Evolutionary conservation across 2,113 vertebrate species (phyloP).

Genomic region (Clupea harengus): DNA sequence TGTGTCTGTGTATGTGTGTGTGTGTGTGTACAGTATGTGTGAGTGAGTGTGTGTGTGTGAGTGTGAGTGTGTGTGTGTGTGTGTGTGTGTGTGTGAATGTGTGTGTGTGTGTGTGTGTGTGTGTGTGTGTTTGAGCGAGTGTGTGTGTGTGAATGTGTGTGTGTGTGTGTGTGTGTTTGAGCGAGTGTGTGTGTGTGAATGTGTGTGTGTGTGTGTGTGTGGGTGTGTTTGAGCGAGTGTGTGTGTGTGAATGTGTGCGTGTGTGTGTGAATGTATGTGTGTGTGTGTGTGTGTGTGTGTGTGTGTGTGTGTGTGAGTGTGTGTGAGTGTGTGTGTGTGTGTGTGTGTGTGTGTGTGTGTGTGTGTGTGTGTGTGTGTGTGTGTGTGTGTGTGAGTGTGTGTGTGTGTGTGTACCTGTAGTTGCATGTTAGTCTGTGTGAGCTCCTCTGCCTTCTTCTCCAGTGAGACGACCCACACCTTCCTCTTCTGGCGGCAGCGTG

Average conservation of each 20-base stretch:
- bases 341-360: background rate
- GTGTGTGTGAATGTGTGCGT: background rate
- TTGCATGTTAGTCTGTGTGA: slow-evolving; percentile 99
- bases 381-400: background rate
- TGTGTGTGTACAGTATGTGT: background rate
- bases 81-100: background rate
- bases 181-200: slow-evolving; percentile 3
- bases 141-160: background rate
- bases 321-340: too few species aligned
- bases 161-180: slow-evolving; percentile 18
- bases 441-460: slow-evolving; percentile 99
- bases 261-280: background rate
- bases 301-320: too few species aligned
- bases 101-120: background rate
- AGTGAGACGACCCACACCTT: slow-evolving; percentile 99
- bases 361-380: background rate
- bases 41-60: background rate
- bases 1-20: slow-evolving; percentile 25
- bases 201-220: background rate
- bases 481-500: slow-evolving; percentile 98
- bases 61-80: background rate
- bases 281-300: too few species aligned
- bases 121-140: background rate
- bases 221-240: background rate
- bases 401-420: slow-evolving; percentile 82